These are phyloP conservation scores for Sussaba pulchella DNA, from an alignment of 2,888 invertebrate species.

Conservation along the genomic window DNA sequence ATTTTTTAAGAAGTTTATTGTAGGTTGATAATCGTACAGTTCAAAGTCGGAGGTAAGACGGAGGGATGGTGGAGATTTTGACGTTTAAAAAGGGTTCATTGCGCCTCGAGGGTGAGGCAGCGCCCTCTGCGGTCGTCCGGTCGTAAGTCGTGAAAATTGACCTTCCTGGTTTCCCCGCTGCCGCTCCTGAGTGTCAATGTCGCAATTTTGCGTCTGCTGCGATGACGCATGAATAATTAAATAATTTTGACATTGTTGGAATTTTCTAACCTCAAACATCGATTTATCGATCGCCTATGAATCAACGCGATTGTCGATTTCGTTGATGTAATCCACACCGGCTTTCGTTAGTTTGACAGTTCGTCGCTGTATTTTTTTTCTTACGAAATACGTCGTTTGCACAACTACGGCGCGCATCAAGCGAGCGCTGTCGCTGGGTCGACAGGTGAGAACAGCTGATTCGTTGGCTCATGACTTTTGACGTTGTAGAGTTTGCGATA, in stretches of 20 bases:
- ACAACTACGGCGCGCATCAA: constrained; percentile 56
- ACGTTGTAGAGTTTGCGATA: constrained; percentile 65
- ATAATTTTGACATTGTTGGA: not conserved
- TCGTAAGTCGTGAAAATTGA: not conserved
- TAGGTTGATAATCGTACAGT: not conserved
- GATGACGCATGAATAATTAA: not conserved
- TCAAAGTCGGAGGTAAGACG: constrained; percentile 16
- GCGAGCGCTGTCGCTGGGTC: constrained; percentile 10
- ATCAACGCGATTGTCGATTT: not conserved
- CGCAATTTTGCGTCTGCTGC: not conserved
- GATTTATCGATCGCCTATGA: not conserved
- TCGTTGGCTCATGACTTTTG: constrained; percentile 68
- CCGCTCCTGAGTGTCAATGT: not conserved
- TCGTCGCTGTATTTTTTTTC: not conserved
- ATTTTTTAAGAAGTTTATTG: too few relatives aligned
- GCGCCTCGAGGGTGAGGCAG: constrained; percentile 25
- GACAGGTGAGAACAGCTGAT: constrained; percentile 79
- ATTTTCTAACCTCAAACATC: too few relatives aligned
- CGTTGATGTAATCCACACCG: constrained; percentile 39
- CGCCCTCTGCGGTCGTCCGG: constrained; percentile 21
- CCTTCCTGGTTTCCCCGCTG: not conserved
- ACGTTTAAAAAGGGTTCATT: constrained; percentile 42
- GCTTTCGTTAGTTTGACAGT: constrained; percentile 53
- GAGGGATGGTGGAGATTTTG: constrained; percentile 49
- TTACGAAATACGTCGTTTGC: constrained; percentile 24